Evolutionary conservation across 2,113 vertebrate species (phyloP).

Genomic region (Puntigrus tetrazona): DNA sequence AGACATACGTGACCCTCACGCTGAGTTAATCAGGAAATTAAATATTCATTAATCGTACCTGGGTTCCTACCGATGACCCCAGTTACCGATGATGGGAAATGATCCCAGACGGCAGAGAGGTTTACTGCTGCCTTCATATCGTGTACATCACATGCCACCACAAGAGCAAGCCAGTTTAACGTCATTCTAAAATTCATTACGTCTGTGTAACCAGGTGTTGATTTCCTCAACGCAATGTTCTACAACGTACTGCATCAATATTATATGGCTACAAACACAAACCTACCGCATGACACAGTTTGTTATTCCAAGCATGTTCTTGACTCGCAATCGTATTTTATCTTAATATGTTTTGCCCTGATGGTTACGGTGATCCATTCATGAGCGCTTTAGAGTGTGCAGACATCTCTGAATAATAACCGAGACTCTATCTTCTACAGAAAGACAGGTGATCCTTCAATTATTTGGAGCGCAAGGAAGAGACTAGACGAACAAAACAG

Average conservation of each 20-base stretch:
- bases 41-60: conserved; percentile 30
- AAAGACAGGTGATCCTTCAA: conserved; percentile 16
- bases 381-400: background rate
- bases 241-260: background rate
- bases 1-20: conserved; percentile 11
- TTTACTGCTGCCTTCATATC: background rate
- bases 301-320: conserved; percentile 16
- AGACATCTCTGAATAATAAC: conserved; percentile 31
- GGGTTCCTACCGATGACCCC: background rate
- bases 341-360: conserved; percentile 6
- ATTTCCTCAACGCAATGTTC: background rate
- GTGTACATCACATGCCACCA: background rate
- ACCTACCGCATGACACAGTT: background rate
- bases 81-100: background rate
- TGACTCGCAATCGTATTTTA: background rate
- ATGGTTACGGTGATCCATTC: background rate
- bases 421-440: conserved; percentile 3
- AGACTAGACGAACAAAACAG: conserved; percentile 1
- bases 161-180: background rate
- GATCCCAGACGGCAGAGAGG: background rate
- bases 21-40: conserved; percentile 41
- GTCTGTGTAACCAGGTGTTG: background rate
- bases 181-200: background rate
- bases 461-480: background rate
- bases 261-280: background rate